These are phyloP conservation scores for Tenualosa thibaudeaui DNA, from an alignment of 2,797 vertebrate genomes.

Conservation along the genomic window DNA sequence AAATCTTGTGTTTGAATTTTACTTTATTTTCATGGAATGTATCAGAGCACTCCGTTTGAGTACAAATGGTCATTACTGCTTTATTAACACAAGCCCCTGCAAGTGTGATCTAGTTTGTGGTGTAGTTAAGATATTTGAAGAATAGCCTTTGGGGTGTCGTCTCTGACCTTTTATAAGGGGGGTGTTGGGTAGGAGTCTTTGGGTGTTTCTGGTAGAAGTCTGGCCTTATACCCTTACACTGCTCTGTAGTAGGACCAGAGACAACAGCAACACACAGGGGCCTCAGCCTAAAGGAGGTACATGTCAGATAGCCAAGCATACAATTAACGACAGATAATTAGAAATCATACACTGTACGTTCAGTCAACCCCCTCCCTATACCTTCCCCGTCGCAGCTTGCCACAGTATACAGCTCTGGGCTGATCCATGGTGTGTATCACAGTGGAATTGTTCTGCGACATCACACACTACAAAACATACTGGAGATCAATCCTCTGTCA, in stretches of 20 bases:
- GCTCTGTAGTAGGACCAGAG: background rate
- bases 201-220: background rate
- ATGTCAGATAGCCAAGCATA: background rate
- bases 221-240: slow-evolving; percentile 39
- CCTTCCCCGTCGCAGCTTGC: background rate
- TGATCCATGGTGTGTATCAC: background rate
- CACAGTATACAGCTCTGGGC: background rate
- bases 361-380: background rate
- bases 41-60: background rate
- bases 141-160: background rate
- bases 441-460: background rate
- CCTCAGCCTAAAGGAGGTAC: background rate
- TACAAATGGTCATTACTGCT: background rate
- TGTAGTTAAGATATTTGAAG: background rate
- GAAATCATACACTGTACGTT: background rate
- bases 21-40: background rate
- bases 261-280: background rate
- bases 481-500: background rate
- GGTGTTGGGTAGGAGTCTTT: background rate
- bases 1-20: background rate
- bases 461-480: background rate
- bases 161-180: background rate
- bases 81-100: background rate
- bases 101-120: background rate
- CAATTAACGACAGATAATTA: background rate